Evolutionary conservation across 2,113 vertebrate species (phyloP).

Genomic region (Rousettus leschenaultii): DNA sequence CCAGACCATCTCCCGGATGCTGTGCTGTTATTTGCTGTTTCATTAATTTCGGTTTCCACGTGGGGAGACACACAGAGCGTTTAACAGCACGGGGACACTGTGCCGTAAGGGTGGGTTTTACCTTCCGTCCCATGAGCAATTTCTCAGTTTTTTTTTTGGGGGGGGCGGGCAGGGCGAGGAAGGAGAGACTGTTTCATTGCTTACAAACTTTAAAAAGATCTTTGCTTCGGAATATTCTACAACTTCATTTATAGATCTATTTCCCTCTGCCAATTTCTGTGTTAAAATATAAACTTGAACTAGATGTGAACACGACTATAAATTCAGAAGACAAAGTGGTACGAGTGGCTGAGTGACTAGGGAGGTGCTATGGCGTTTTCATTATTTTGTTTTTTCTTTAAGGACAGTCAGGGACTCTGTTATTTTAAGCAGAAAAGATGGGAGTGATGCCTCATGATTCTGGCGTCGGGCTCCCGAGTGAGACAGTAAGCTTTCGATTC

Average conservation of each 20-base stretch:
- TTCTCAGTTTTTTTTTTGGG: background rate
- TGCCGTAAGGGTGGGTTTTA: fast-evolving
- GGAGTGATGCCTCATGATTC: background rate
- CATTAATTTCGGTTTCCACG: background rate
- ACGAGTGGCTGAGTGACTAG: background rate
- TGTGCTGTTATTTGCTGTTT: background rate
- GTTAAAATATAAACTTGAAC: background rate
- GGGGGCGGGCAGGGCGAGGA: no score
- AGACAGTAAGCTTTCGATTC: background rate
- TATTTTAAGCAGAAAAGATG: background rate
- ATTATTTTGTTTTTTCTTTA: background rate
- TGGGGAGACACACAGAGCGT: background rate
- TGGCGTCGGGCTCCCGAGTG: fast-evolving
- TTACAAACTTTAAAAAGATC: no score
- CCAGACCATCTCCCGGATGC: no score
- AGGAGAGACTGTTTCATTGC: no score
- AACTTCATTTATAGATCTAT: background rate
- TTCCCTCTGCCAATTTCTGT: background rate
- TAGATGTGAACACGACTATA: background rate
- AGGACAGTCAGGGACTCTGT: no score
- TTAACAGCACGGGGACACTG: fast-evolving
- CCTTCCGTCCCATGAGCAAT: fast-evolving
- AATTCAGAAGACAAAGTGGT: no score
- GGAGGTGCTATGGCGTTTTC: background rate
- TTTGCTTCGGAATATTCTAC: background rate